A percentile compares a stretch with the other conserved stretches of the same genome.
phyloP scores from a whole-genome alignment of 2,113 vertebrate genomes.

The Otolemur garnettii region DNA sequence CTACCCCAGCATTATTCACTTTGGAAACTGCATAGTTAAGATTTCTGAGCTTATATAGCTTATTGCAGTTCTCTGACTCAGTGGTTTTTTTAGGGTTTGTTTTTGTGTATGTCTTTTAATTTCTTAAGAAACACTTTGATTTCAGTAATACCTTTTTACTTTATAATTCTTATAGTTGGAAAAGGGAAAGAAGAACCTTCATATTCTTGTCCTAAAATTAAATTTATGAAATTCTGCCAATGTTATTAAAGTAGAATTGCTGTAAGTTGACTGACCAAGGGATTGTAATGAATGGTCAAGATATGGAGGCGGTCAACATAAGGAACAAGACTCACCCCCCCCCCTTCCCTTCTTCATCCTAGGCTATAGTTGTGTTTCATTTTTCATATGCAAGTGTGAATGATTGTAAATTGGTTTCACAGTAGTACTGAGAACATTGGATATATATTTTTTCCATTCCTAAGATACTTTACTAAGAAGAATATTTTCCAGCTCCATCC shows the following conservation, averaged over 20 bases:
- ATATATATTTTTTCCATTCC: too few species aligned
- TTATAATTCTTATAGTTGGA: constrained; percentile 7
- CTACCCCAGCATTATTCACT: background rate
- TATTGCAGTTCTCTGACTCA: background rate
- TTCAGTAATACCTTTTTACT: constrained; percentile 12
- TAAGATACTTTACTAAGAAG: too few species aligned
- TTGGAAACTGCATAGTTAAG: background rate
- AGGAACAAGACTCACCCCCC: too few species aligned
- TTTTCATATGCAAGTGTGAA: too few species aligned
- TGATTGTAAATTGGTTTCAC: too few species aligned
- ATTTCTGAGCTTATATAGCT: background rate
- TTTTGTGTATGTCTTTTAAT: background rate
- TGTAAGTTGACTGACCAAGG: too few species aligned
- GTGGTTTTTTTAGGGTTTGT: background rate
- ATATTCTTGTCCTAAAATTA: background rate
- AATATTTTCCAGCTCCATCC: too few species aligned
- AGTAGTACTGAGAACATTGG: too few species aligned
- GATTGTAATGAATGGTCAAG: too few species aligned
- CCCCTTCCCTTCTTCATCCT: too few species aligned
- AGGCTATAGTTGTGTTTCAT: too few species aligned
- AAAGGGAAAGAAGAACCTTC: constrained; percentile 30
- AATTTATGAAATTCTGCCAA: background rate
- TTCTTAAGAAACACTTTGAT: background rate
- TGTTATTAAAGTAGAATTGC: background rate
- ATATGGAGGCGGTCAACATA: too few species aligned